phyloP scores from a whole-genome alignment of 2,888 invertebrate species.

The Automeris io region DNA sequence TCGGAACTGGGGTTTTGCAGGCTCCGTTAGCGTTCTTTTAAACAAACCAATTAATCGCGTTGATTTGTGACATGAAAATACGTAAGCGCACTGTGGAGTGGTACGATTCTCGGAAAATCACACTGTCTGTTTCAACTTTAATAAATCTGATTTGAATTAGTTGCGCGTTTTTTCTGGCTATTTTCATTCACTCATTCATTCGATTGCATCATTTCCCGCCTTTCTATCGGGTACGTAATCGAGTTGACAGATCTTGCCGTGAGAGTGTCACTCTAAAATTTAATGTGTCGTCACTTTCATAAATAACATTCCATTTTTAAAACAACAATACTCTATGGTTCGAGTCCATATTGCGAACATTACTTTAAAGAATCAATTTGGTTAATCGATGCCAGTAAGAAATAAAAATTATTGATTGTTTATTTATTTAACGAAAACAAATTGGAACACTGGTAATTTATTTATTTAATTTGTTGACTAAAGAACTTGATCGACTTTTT shows the following conservation, averaged over 20 bases:
- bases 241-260: not conserved
- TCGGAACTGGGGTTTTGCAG: slow-evolving; percentile 4
- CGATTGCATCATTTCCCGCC: not conserved
- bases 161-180: not conserved
- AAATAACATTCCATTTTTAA: not conserved
- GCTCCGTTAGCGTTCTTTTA: slow-evolving; percentile 1
- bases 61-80: slow-evolving; percentile 8
- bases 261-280: not conserved
- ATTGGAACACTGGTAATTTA: no score
- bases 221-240: slow-evolving; percentile 2
- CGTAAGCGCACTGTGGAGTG: not conserved
- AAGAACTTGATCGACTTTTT: no score
- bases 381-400: no score
- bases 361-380: no score
- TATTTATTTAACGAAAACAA: no score
- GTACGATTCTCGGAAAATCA: slow-evolving; percentile 4
- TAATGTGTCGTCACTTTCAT: not conserved
- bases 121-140: slow-evolving; percentile 4
- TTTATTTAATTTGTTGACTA: no score
- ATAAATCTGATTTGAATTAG: slow-evolving; percentile 6
- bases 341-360: no score
- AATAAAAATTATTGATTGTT: no score
- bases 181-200: slow-evolving; percentile 3
- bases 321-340: no score
- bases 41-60: slow-evolving; percentile 3